Base-by-base conservation (phyloP, 2,888 invertebrate genomes). In the Cerceris rybyensis region DNA sequence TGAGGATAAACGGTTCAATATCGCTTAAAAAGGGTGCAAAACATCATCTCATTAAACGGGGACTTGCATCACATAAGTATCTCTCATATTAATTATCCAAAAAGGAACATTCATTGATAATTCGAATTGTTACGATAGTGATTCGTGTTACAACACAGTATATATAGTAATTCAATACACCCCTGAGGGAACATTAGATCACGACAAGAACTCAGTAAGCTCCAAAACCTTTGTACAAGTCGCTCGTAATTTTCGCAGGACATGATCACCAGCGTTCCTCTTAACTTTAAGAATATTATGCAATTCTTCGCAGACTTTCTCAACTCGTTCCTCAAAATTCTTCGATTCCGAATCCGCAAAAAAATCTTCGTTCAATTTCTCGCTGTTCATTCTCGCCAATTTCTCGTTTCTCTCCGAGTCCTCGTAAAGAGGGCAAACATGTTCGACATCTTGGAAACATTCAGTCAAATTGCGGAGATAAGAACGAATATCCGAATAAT, bases 271-370 rank as follows among this genome's bases (percentile, higher is more conserved):
- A 2, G 91, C 63, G 11, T 84, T 73, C 6, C 54, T 66, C 49
- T 75, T 89, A 0, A 66, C 66, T 11, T 75, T 71, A 1, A 72
- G 13, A 8, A 91, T 59, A 2, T 81, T 64, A 8, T 84, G 78
- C 17, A 92, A 78, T 42, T 90, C 88, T 17, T 82, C 73, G 65
- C 88, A 89, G 28, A 91, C 49, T 9, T 55, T 81, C 6, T 81
- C 76, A 0, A 88, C 81, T 6, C 75, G 82, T 49, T 82, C 73
- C 8, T 89, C 86, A 6, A 88, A 28, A 39, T 76, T 66, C 0
- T 14, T 43, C 11, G 16, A 13, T 2, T 54, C n/a, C 5, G 41
- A 6, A 50, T 2, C 14, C 7, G 55, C 58, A 13, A 52, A 9
- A 1, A 16, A 54, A 1, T 46, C 68, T 4, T 59, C 58, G n/a